A percentile compares a stretch with the other conserved stretches of the same genome.
These are phyloP conservation scores for Rallus limicola DNA, from an alignment of 2,113 vertebrate genomes.

Conservation along the genomic window DNA sequence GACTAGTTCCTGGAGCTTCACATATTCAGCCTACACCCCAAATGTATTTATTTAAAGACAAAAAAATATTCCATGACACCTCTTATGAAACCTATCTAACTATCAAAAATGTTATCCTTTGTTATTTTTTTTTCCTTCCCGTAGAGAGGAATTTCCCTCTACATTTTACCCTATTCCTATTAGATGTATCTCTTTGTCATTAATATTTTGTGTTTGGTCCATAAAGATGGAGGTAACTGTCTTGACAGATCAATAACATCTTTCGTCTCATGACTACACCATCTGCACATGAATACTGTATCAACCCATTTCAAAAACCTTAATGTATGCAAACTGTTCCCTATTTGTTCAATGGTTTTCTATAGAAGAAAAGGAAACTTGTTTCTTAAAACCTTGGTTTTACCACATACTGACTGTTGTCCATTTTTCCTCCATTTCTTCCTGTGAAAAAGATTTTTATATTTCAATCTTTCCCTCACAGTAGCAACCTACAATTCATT, in stretches of 20 bases:
- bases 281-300: neutral
- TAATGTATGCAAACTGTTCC: neutral
- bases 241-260: neutral
- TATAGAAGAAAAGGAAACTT: neutral
- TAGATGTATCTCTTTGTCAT: neutral
- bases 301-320: neutral
- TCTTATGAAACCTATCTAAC: neutral
- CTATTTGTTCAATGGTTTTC: neutral
- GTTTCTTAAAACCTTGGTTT: too few species aligned
- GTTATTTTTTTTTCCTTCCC: neutral
- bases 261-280: neutral
- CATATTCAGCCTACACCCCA: rapidly evolving
- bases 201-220: neutral
- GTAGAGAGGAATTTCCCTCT: neutral
- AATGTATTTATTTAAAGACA: neutral
- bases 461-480: neutral
- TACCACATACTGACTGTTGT: neutral
- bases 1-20: neutral
- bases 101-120: neutral
- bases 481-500: neutral
- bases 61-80: neutral
- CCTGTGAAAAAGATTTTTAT: neutral
- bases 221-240: neutral
- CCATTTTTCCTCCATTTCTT: neutral
- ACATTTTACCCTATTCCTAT: neutral